Percentiles rank a stretch among this genome's conserved stretches.
phyloP scores from a whole-genome alignment of 1,140 invertebrate genomes.

The Scaptodrosophila lebanonensis region DNA sequence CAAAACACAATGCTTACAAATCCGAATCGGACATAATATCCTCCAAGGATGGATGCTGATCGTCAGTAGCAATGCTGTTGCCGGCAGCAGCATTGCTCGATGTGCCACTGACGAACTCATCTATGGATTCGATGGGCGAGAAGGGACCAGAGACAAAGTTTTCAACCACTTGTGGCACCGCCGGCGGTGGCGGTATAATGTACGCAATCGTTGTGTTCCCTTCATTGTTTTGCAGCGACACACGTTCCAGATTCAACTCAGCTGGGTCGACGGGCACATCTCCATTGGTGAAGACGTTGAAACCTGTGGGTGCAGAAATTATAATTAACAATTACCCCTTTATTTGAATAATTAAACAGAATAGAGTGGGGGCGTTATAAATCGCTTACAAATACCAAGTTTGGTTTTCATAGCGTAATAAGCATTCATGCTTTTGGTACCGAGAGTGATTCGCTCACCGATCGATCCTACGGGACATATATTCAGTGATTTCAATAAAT shows the following conservation, averaged over 20 bases:
- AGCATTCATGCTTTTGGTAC: too few relatives aligned
- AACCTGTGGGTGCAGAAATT: conserved; percentile 20
- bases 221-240: conserved; percentile 32
- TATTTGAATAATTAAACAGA: too few relatives aligned
- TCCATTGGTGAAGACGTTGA: conserved; percentile 42
- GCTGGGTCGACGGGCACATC: conserved; percentile 37
- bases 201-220: conserved; percentile 35
- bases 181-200: conserved; percentile 11
- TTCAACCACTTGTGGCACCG: conserved; percentile 3
- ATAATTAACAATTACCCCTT: not conserved
- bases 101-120: conserved; percentile 40
- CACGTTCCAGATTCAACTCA: conserved; percentile 15
- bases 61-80: conserved; percentile 35
- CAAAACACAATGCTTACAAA: conserved; percentile 26
- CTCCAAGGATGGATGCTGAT: conserved; percentile 45
- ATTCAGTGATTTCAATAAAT: not conserved
- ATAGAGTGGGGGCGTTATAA: too few relatives aligned
- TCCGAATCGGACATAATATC: conserved; percentile 54
- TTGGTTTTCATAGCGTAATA: too few relatives aligned
- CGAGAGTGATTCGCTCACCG: too few relatives aligned
- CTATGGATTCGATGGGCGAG: conserved; percentile 29
- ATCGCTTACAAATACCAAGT: too few relatives aligned
- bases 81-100: conserved; percentile 34
- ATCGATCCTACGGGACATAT: too few relatives aligned
- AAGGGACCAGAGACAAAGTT: conserved; percentile 2